Percentiles rank a stretch among this genome's conserved stretches.
These are phyloP conservation scores for Zophobas morio DNA, from an alignment of 1,140 invertebrate genomes.

Conservation along the genomic window DNA sequence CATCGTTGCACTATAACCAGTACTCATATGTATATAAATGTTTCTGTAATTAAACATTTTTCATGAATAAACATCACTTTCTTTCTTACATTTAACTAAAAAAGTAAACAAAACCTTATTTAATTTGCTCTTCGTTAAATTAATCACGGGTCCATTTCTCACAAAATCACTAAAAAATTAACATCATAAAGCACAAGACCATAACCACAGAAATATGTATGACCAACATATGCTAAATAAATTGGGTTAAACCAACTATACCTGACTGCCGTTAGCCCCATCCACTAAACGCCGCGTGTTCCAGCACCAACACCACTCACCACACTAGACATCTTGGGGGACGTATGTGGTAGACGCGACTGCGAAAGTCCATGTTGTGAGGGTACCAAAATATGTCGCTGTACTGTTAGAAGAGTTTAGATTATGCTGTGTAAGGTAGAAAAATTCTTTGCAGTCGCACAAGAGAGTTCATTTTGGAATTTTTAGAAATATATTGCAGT, in stretches of 20 bases:
- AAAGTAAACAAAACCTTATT: slow-evolving; percentile 83
- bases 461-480: slow-evolving; percentile 91
- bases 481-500: slow-evolving; percentile 75
- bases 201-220: too few relatives aligned
- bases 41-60: background rate
- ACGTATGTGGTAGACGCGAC: slow-evolving; percentile 93
- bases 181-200: slow-evolving; percentile 44
- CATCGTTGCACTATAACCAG: too few relatives aligned
- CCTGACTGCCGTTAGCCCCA: slow-evolving; percentile 79
- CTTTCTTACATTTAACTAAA: slow-evolving; percentile 75
- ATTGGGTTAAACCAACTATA: slow-evolving; percentile 60
- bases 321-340: slow-evolving; percentile 97
- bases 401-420: slow-evolving; percentile 72
- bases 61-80: slow-evolving; percentile 18
- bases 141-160: slow-evolving; percentile 69
- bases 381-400: slow-evolving; percentile 95
- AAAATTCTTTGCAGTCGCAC: slow-evolving; percentile 85
- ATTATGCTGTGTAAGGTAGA: background rate
- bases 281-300: slow-evolving; percentile 82
- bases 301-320: slow-evolving; percentile 87
- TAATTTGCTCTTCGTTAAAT: slow-evolving; percentile 74
- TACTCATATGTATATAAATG: too few relatives aligned
- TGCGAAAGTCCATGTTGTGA: slow-evolving; percentile 98
- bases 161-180: slow-evolving; percentile 70
- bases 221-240: too few relatives aligned